Evolutionary conservation across 2,888 invertebrate species (phyloP).

Genomic region (Diaprepes abbreviatus): DNA sequence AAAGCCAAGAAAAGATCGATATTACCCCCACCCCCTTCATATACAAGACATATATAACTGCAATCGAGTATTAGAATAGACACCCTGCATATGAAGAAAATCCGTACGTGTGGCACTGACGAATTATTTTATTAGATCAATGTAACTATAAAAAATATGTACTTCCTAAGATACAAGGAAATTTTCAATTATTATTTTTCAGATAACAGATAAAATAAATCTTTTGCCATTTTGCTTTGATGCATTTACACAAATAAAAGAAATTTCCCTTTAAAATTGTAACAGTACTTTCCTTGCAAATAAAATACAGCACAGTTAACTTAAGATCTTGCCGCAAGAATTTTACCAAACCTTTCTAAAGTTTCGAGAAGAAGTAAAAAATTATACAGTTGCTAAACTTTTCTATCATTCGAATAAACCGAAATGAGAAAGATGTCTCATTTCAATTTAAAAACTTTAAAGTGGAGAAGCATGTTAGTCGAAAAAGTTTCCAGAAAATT

Average conservation of each 20-base stretch:
- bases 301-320: slow-evolving; percentile 28
- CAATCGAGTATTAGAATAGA: no score
- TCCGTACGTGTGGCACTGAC: no score
- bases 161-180: no score
- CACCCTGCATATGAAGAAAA: no score
- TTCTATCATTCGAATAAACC: slow-evolving; percentile 55
- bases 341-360: slow-evolving; percentile 38
- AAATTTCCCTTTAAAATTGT: not conserved
- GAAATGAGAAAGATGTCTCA: slow-evolving; percentile 51
- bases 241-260: not conserved
- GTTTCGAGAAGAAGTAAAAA: slow-evolving; percentile 44
- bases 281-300: slow-evolving; percentile 1
- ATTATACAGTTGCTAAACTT: slow-evolving; percentile 56
- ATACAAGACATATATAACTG: no score
- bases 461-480: slow-evolving; percentile 55
- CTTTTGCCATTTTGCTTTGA: not conserved
- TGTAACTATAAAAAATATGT: no score
- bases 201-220: no score
- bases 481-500: slow-evolving; percentile 49
- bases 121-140: no score
- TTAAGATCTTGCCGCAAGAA: slow-evolving; percentile 27
- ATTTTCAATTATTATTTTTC: no score
- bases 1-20: no score
- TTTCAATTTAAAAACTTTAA: slow-evolving; percentile 55
- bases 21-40: no score